These are phyloP conservation scores for Cynoglossus semilaevis DNA, from an alignment of 2,113 vertebrate species.

Conservation along the genomic window DNA sequence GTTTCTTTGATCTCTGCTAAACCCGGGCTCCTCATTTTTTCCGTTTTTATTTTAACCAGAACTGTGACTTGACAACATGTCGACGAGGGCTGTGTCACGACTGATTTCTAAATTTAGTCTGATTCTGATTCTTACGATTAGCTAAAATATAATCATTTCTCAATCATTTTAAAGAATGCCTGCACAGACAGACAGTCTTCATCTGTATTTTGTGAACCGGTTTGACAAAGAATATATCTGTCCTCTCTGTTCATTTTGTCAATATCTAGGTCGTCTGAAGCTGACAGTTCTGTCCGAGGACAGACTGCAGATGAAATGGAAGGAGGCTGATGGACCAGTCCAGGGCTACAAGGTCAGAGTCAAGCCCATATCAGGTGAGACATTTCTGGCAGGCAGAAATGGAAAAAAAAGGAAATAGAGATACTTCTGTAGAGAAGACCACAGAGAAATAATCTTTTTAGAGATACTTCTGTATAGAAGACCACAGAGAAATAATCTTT, in stretches of 20 bases:
- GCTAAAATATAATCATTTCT: no score
- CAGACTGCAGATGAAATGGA: conserved; percentile 93
- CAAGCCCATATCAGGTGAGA: conserved; percentile 86
- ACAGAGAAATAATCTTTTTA: no score
- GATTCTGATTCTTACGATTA: no score
- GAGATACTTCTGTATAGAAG: no score
- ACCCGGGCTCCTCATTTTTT: conserved; percentile 3
- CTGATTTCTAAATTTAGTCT: no score
- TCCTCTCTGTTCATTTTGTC: background rate
- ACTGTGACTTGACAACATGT: conserved; percentile 14
- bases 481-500: no score
- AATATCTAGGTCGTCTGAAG: conserved; percentile 76
- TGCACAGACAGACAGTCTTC: no score
- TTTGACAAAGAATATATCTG: no score
- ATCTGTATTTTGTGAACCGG: no score
- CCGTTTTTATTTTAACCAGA: conserved; percentile 4
- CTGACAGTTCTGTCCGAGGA: conserved; percentile 87
- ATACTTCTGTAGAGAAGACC: no score
- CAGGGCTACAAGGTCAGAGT: conserved; percentile 89
- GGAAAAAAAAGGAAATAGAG: no score
- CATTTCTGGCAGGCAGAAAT: background rate
- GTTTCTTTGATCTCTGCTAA: conserved; percentile 62
- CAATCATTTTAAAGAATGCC: no score
- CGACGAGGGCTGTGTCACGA: background rate
- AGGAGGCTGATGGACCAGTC: conserved; percentile 80